Conservation (phyloP, 2,797 vertebrate genomes). For the Peromyscus attwateri region DNA sequence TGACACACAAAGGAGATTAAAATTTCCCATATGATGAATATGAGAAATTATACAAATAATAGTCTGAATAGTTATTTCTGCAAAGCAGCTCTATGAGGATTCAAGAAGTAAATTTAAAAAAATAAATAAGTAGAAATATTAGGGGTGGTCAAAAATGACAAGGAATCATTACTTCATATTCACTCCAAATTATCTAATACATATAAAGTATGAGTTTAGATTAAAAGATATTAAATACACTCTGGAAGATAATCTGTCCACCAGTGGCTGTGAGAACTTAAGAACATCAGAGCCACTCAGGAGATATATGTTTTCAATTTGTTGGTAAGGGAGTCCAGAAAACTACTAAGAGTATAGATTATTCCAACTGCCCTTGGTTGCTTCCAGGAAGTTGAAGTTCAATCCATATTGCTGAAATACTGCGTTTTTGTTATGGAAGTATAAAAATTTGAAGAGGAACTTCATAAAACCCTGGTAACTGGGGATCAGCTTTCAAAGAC, state of each 20-base stretch:
- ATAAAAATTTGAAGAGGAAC: not conserved
- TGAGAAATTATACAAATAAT: not conserved
- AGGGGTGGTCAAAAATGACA: not conserved
- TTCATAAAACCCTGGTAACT: not conserved
- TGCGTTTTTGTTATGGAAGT: not conserved
- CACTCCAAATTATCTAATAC: not conserved
- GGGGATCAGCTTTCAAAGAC: not conserved
- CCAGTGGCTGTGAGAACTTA: too few relatives aligned
- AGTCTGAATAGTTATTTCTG: not conserved
- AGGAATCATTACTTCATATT: too few relatives aligned
- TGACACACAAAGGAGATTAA: not conserved
- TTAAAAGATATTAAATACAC: not conserved
- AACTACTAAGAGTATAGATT: not conserved
- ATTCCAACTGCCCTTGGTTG: not conserved
- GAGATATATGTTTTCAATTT: not conserved
- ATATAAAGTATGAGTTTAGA: not conserved
- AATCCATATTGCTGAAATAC: not conserved
- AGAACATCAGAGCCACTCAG: not conserved
- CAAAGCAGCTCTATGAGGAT: not conserved
- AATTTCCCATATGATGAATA: not conserved
- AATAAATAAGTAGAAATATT: not conserved
- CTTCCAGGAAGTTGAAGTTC: not conserved
- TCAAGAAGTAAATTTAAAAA: not conserved
- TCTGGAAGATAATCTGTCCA: not conserved
- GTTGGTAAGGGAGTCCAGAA: not conserved